These are phyloP conservation scores for Adineta ricciae DNA, from an alignment of 2,888 invertebrate genomes.

Conservation along the genomic window DNA sequence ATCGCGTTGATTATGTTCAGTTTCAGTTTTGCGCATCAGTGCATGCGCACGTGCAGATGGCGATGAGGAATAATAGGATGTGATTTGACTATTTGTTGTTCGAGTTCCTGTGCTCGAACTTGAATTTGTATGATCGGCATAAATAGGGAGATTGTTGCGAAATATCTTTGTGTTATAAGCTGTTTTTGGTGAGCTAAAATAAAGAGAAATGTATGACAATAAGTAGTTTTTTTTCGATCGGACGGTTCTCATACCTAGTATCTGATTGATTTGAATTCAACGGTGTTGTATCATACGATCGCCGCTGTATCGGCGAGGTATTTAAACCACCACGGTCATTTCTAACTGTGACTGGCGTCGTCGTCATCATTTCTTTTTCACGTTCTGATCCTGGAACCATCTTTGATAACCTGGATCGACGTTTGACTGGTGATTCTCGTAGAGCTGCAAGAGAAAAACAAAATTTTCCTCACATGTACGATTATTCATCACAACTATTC, in stretches of 20 bases:
- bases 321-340: not conserved
- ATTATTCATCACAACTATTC: too few relatives aligned
- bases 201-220: not conserved
- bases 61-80: not conserved
- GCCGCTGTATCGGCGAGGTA: not conserved
- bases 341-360: not conserved
- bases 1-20: not conserved
- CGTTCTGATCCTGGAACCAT: not conserved
- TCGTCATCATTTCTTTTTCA: not conserved
- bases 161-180: not conserved
- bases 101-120: not conserved
- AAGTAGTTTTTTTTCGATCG: too few relatives aligned
- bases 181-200: not conserved
- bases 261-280: not conserved
- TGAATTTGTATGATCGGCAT: not conserved
- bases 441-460: too few relatives aligned
- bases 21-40: not conserved
- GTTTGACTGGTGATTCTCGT: conserved; percentile 2
- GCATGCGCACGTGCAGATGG: not conserved
- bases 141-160: not conserved
- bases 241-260: not conserved
- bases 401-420: conserved; percentile 13
- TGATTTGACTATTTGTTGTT: not conserved
- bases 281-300: not conserved
- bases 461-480: too few relatives aligned